Base-by-base conservation (phyloP, 2,888 invertebrate species). In the Pasiphila rectangulata region DNA sequence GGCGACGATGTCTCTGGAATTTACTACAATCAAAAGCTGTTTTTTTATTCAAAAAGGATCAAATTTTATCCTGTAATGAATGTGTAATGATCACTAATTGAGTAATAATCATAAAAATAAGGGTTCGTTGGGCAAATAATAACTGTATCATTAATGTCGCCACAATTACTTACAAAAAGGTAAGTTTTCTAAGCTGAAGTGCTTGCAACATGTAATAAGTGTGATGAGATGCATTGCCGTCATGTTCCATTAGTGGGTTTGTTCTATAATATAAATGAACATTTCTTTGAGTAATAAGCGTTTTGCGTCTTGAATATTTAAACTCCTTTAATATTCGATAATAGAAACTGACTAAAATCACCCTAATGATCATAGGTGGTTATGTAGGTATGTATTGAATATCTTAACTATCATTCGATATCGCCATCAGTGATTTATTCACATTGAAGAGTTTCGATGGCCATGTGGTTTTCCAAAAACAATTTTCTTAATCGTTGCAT, bases 191-290 rank as follows among this genome's bases (percentile, higher is more conserved):
- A 7, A 27, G 6, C 13, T n/a, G n/a, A n/a, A 13, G 13, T 13
- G 10, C 13, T 27, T 27, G 7, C 7, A 27, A 13, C 7, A 13
- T 13, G 7, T 13, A 27, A 7, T 75, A 82, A 82, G n/a, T n/a
- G n/a, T n/a, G n/a, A n/a, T 79, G 77, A 76, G 70, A 75, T 64
- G 64, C 63, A 70, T 65, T 65, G 69, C 71, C 67, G 69, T 75
- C 65, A 77, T 77, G 76, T 83, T 83, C 75, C 77, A 75, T 75
- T 80, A 81, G 79, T 76, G 79, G 81, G 67, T 81, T 79, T 83
- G 58, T 62, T 73, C 71, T 82, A 81, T 79, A 77, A 81, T 80
- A 81, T 27, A 2, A n/a, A n/a, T n/a, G 13, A 7, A 27, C 1
- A 13, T 13, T 25, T 27, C 6, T 25, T 12, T 12, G 27, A 27